These are phyloP conservation scores for Cephalopachus bancanus DNA, from an alignment of 2,797 vertebrate species.

Conservation along the genomic window DNA sequence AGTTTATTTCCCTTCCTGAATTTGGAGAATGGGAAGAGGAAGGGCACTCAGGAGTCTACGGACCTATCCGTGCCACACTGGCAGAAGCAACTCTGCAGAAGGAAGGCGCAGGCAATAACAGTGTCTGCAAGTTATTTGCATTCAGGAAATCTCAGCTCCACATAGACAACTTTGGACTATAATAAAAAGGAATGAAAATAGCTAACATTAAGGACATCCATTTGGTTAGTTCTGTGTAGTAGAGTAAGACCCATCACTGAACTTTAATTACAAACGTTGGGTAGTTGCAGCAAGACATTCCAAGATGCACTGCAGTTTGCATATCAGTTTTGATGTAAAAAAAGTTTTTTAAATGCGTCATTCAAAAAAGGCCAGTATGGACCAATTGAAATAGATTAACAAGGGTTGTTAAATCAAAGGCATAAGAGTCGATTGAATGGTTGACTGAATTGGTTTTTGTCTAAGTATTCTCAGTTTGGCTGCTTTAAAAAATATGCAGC, in stretches of 20 bases:
- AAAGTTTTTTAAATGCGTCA: neutral
- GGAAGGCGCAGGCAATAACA: neutral
- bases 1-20: neutral
- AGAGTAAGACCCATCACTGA: neutral
- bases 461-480: neutral
- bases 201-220: neutral
- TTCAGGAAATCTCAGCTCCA: neutral
- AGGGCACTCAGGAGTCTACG: neutral
- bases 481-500: neutral
- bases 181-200: constrained; percentile 34
- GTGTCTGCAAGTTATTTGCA: neutral
- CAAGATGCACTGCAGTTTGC: neutral
- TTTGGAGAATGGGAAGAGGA: neutral
- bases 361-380: neutral
- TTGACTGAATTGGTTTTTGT: neutral
- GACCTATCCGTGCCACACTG: neutral
- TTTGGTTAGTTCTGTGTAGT: neutral
- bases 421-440: neutral
- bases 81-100: neutral
- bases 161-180: neutral
- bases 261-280: neutral
- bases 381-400: neutral
- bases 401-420: neutral
- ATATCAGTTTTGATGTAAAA: neutral
- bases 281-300: neutral